These are phyloP conservation scores for Passer domesticus DNA, from an alignment of 2,113 vertebrate genomes.

Conservation along the genomic window DNA sequence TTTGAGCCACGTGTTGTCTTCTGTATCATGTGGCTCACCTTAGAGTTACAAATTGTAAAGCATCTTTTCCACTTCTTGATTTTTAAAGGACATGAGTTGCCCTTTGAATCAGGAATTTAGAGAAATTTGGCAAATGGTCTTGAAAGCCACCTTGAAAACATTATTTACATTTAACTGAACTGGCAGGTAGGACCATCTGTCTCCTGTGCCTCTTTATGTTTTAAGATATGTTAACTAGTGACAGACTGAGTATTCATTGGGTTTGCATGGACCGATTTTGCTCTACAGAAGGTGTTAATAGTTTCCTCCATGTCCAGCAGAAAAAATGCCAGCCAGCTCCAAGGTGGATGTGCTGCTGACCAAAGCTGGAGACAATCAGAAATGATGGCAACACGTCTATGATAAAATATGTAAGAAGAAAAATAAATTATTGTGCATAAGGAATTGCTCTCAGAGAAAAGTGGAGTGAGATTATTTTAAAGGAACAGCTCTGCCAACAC, in stretches of 20 bases:
- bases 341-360: accelerated
- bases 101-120: background rate
- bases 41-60: background rate
- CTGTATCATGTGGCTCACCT: background rate
- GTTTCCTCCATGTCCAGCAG: background rate
- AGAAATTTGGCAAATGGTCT: background rate
- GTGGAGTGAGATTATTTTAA: background rate
- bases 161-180: background rate
- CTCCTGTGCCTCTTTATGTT: background rate
- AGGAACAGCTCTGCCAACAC: background rate
- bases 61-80: background rate
- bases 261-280: background rate
- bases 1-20: background rate
- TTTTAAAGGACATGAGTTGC: background rate
- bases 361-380: background rate
- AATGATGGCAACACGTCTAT: background rate
- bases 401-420: background rate
- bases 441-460: background rate
- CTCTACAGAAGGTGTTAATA: background rate
- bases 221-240: background rate
- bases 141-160: background rate
- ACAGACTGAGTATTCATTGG: background rate
- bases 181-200: background rate
- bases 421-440: background rate
- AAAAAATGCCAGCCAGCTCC: background rate